Evolutionary conservation across 1,140 invertebrate genomes (phyloP), one percentile per base, ranked within the genome.

Genomic region (Pantala flavescens): DNA sequence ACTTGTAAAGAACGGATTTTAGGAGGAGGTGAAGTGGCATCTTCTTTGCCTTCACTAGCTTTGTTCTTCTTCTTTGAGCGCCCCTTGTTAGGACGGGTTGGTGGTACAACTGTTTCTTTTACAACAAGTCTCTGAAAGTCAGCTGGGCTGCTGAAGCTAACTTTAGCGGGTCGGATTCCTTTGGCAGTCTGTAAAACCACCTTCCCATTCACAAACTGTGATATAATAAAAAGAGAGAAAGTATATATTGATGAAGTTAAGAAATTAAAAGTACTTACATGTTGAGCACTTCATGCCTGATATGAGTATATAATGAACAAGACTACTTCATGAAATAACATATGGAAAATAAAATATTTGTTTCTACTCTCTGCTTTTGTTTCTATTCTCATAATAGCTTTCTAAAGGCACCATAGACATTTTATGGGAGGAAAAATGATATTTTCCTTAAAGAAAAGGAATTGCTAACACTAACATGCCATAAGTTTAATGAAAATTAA

Each of bases 151-250:
- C 77, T 73, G 78, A 87, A 87, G 24, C 86, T 86, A 71, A 92
- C 87, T 78, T 87, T 87, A 0, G 89, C 90, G 11, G 88, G 86
- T 70, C 88, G 85, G 73, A 91, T 80, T 28, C 87, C 86, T 78
- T 88, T 87, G 0, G 88, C 88, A 43, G 89, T 89, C 83, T 91
- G 90, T 14, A 91, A 83, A 79, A 89, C 92, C 23, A 92, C 86
- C 77, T 87, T 86, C 9, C 91, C 91, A 82, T 92, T 89, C 9
- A 92, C 84, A 79, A 91, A 91, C 90, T 90, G 78, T 23, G 83
- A 82, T 75, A 76, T 74, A 78, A 75, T 75, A 23, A 76, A 75
- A 74, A 75, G 73, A 77, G 77, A 49, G 7, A 75, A 63, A 72
- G 71, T 77, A 63, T 72, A 19, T 24, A 70, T 49, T 76, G 76